Evolutionary conservation across 2,888 invertebrate species (phyloP).

Genomic region (Andrena minutula): DNA sequence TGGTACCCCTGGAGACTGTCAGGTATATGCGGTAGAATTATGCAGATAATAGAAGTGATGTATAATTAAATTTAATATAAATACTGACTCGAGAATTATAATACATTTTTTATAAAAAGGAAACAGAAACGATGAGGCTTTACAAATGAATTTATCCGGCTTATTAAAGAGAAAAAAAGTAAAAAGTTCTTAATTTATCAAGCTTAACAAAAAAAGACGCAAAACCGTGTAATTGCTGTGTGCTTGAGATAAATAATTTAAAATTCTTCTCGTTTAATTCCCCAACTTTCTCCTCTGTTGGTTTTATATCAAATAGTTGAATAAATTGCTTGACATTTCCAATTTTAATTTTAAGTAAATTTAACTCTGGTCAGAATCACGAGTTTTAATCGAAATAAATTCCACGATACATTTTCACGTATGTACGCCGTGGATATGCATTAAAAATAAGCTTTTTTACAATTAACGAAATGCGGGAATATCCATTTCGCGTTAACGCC

Average conservation of each 20-base stretch:
- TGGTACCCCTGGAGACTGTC: too few species aligned
- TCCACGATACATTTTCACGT: background rate
- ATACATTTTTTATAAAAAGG: background rate
- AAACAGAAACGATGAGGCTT: background rate
- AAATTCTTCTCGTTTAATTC: too few species aligned
- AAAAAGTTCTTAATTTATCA: too few species aligned
- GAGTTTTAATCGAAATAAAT: background rate
- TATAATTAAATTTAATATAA: background rate
- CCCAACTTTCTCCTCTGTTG: too few species aligned
- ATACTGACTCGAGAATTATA: background rate
- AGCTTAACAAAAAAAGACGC: too few species aligned
- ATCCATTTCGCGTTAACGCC: background rate
- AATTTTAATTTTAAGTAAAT: background rate
- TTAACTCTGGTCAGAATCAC: background rate
- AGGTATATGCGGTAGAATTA: too few species aligned
- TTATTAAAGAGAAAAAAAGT: background rate
- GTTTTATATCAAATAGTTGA: too few species aligned
- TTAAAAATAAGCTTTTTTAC: constrained; percentile 1
- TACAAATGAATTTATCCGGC: background rate
- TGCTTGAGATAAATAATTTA: too few species aligned
- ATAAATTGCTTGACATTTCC: background rate
- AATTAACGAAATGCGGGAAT: background rate
- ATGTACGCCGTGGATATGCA: background rate
- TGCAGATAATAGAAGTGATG: background rate
- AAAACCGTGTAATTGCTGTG: too few species aligned